These are phyloP conservation scores for Lordiphosa stackelbergi DNA, from an alignment of 1,140 invertebrate species.

Conservation along the genomic window DNA sequence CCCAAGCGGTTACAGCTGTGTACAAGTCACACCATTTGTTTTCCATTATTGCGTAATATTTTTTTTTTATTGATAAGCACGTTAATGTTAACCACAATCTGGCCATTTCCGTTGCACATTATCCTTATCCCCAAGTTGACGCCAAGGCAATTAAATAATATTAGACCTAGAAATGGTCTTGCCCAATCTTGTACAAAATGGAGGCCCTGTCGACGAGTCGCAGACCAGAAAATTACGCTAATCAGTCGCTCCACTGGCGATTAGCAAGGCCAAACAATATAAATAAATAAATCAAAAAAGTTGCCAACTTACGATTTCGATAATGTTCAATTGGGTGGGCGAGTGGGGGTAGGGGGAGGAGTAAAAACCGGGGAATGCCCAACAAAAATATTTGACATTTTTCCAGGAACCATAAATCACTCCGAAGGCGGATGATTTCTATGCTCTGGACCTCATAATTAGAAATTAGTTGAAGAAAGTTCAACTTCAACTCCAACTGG, in stretches of 20 bases:
- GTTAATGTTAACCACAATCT: no score
- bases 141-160: no score
- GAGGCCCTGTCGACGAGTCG: conserved; percentile 22
- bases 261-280: conserved; percentile 45
- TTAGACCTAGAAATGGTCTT: no score
- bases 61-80: no score
- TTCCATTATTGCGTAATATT: no score
- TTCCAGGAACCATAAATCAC: conserved; percentile 71
- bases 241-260: conserved; percentile 69
- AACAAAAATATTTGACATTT: conserved; percentile 71
- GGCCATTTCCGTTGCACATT: no score
- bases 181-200: no score
- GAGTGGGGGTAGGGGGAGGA: background rate
- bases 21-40: no score
- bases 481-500: conserved; percentile 16
- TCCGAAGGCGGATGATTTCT: conserved; percentile 48
- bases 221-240: conserved; percentile 65
- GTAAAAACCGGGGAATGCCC: background rate
- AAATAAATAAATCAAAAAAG: conserved; percentile 72
- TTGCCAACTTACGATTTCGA: conserved; percentile 64
- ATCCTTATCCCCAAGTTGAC: no score
- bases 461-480: conserved; percentile 66
- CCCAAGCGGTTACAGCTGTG: no score
- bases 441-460: conserved; percentile 63
- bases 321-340: conserved; percentile 24